A percentile compares a stretch with the other conserved stretches of the same genome.
phyloP scores from a whole-genome alignment of 2,797 vertebrate genomes.

The Oreochromis mossambicus region DNA sequence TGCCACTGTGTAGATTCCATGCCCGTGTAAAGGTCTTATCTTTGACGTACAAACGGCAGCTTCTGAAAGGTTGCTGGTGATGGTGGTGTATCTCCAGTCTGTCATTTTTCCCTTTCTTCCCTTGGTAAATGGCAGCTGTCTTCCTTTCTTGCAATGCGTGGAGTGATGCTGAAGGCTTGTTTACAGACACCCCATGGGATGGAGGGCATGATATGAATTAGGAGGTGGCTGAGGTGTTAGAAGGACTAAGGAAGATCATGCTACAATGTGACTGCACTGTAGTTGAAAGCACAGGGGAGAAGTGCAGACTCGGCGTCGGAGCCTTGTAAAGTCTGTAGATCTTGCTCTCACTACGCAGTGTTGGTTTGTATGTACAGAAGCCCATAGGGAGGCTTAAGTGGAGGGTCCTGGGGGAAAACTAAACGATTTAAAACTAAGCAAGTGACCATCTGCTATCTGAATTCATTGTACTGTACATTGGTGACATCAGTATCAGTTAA shows the following conservation, averaged over 20 bases:
- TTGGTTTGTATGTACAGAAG: conserved; percentile 14
- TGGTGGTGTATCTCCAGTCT: conserved; percentile 13
- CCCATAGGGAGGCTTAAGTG: conserved; percentile 19
- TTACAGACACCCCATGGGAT: conserved; percentile 44
- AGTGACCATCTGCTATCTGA: conserved; percentile 6
- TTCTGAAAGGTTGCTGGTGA: conserved; percentile 32
- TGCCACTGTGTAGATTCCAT: not conserved
- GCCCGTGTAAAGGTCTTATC: conserved; percentile 39
- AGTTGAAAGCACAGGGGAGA: conserved; percentile 32
- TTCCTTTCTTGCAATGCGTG: conserved; percentile 20
- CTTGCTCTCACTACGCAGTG: not conserved
- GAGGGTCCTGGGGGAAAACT: not conserved
- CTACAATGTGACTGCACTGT: conserved; percentile 19
- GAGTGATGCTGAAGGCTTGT: conserved; percentile 47
- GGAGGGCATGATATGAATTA: conserved; percentile 24
- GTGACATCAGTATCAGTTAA: conserved; percentile 20
- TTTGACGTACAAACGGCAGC: conserved; percentile 29
- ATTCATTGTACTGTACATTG: conserved; percentile 35
- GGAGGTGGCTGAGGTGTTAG: conserved; percentile 33
- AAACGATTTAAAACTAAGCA: conserved; percentile 18
- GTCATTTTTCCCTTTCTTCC: conserved; percentile 4
- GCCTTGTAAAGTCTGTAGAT: conserved; percentile 28
- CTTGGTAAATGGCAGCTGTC: conserved; percentile 20
- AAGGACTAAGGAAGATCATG: conserved; percentile 23
- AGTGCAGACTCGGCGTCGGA: conserved; percentile 10